Evolutionary conservation across 2,888 invertebrate species (phyloP).

Genomic region (Anthophora plumipes): DNA sequence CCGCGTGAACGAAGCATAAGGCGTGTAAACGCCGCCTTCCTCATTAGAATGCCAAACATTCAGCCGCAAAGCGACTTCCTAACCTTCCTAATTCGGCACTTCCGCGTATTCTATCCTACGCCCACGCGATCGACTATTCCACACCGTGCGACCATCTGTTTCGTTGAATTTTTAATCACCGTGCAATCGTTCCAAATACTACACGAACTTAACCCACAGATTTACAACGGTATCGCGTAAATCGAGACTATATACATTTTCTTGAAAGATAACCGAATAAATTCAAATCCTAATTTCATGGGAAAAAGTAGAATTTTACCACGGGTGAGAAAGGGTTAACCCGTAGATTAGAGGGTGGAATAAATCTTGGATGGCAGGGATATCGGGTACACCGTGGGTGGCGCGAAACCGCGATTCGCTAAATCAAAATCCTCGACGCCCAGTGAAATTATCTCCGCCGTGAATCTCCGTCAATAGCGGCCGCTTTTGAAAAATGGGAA

Average conservation of each 20-base stretch:
- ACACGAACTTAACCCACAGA: too few species aligned
- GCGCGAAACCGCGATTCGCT: constrained; percentile 39
- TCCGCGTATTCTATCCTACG: constrained; percentile 68
- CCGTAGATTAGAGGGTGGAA: constrained; percentile 13
- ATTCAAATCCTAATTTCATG: too few species aligned
- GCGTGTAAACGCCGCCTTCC: constrained; percentile 81
- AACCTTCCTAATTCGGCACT: constrained; percentile 80
- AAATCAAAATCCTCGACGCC: constrained; percentile 50
- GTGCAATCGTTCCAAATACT: too few species aligned
- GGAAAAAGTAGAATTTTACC: too few species aligned
- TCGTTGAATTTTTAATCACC: background rate
- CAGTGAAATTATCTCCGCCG: constrained; percentile 52
- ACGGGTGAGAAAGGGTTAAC: background rate
- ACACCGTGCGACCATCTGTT: background rate
- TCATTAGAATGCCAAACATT: constrained; percentile 83
- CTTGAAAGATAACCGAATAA: too few species aligned
- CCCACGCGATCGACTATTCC: constrained; percentile 46
- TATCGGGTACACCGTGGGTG: background rate
- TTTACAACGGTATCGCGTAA: too few species aligned
- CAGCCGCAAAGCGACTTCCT: constrained; percentile 76
- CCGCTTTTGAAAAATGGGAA: constrained; percentile 56
- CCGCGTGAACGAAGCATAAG: constrained; percentile 63
- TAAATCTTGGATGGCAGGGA: constrained; percentile 19
- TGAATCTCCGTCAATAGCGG: constrained; percentile 52
- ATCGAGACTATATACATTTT: too few species aligned